phyloP scores from a whole-genome alignment of 1,140 invertebrate genomes.

The silkworm (Bombyx mori) region ASM3026992v2 NC_085131.1:5770001-5770500 shows the following conservation, averaged over 20 bases:
- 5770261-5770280: too few relatives aligned
- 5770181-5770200: conserved; percentile 77
- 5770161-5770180: conserved; percentile 84
- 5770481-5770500: too few relatives aligned
- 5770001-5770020: conserved; percentile 2
- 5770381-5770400: too few relatives aligned
- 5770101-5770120: conserved; percentile 75
- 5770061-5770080: conserved; percentile 75
- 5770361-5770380: too few relatives aligned
- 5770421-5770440: too few relatives aligned
- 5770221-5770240: conserved; percentile 87
- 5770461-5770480: too few relatives aligned
- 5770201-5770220: conserved; percentile 83
- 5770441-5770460: too few relatives aligned
- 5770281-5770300: too few relatives aligned
- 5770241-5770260: conserved; percentile 73
- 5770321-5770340: too few relatives aligned
- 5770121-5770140: conserved; percentile 76
- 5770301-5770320: too few relatives aligned
- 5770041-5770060: conserved; percentile 67
- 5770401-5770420: too few relatives aligned
- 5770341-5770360: too few relatives aligned
- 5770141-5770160: conserved; percentile 82
- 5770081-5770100: conserved; percentile 75
- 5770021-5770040: conserved; percentile 72